Conservation (phyloP, 2,888 invertebrate genomes). For the Drosophila siamana region DNA sequence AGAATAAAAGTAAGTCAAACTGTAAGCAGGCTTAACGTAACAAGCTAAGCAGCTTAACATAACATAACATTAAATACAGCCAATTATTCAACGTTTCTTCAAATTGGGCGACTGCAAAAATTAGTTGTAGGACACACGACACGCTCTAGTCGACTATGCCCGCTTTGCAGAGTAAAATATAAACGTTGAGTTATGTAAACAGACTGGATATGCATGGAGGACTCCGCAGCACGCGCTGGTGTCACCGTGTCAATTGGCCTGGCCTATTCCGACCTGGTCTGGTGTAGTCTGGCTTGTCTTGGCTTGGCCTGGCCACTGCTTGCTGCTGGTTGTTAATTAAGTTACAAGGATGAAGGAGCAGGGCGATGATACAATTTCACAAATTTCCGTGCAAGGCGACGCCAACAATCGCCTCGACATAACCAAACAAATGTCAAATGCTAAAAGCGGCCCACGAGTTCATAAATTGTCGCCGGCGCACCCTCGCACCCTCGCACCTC, state of each 20-base stretch:
- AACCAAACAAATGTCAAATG: conserved; percentile 74
- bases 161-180: background rate
- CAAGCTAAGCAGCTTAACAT: too few relatives aligned
- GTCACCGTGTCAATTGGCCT: conserved; percentile 78
- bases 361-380: conserved; percentile 73
- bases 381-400: conserved; percentile 80
- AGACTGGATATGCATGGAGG: conserved; percentile 46
- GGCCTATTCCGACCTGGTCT: conserved; percentile 9
- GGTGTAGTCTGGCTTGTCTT: conserved; percentile 1
- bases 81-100: too few relatives aligned
- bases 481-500: conserved; percentile 41
- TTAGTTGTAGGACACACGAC: too few relatives aligned
- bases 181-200: conserved; percentile 69
- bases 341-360: conserved; percentile 56
- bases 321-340: conserved; percentile 63
- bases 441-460: conserved; percentile 63
- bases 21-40: too few relatives aligned
- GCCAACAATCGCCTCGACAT: conserved; percentile 69
- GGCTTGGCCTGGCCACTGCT: background rate
- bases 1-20: too few relatives aligned
- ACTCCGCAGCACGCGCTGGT: conserved; percentile 48
- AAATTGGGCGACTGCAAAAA: too few relatives aligned
- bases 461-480: conserved; percentile 74
- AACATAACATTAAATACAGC: too few relatives aligned
- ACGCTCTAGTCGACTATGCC: background rate